Evolutionary conservation across 2,888 invertebrate species (phyloP).

Genomic region (Cynaeus angustus): DNA sequence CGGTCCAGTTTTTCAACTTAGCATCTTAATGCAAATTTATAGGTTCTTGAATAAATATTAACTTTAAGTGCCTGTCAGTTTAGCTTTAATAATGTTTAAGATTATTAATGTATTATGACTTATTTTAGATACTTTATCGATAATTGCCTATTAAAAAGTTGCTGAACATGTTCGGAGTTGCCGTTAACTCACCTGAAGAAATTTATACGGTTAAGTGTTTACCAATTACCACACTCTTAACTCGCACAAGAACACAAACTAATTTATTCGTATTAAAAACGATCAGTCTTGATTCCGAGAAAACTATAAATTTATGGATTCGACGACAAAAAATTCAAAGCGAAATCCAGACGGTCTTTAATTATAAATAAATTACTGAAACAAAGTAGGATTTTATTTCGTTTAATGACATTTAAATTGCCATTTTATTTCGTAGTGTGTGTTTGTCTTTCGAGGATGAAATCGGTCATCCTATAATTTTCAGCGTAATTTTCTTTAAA

Average conservation of each 20-base stretch:
- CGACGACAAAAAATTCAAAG: conserved; percentile 1
- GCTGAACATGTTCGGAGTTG: conserved; percentile 45
- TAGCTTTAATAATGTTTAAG: conserved; percentile 58
- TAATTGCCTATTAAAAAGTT: conserved; percentile 61
- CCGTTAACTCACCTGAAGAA: conserved; percentile 42
- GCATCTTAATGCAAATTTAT: conserved; percentile 59
- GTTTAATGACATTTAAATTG: conserved; percentile 58
- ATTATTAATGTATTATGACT: conserved; percentile 60
- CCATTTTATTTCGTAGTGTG: conserved; percentile 56
- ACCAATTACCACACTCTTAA: conserved; percentile 29
- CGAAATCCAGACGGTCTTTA: conserved; percentile 21
- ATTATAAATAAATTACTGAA: conserved; percentile 29
- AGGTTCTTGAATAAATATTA: conserved; percentile 57
- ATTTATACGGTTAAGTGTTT: conserved; percentile 34
- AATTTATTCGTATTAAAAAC: conserved; percentile 17
- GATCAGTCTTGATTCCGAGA: conserved; percentile 8
- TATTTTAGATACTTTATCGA: conserved; percentile 60
- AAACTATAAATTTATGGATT: conserved; percentile 16
- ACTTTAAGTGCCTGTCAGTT: conserved; percentile 61
- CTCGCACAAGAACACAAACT: conserved; percentile 4
- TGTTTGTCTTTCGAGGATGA: conserved; percentile 54
- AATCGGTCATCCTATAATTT: conserved; percentile 61
- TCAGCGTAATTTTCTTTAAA: conserved; percentile 59
- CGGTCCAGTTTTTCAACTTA: conserved; percentile 30
- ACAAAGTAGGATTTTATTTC: conserved; percentile 15